These are phyloP conservation scores for Anoplius nigerrimus DNA, from an alignment of 2,888 invertebrate species.

Conservation along the genomic window DNA sequence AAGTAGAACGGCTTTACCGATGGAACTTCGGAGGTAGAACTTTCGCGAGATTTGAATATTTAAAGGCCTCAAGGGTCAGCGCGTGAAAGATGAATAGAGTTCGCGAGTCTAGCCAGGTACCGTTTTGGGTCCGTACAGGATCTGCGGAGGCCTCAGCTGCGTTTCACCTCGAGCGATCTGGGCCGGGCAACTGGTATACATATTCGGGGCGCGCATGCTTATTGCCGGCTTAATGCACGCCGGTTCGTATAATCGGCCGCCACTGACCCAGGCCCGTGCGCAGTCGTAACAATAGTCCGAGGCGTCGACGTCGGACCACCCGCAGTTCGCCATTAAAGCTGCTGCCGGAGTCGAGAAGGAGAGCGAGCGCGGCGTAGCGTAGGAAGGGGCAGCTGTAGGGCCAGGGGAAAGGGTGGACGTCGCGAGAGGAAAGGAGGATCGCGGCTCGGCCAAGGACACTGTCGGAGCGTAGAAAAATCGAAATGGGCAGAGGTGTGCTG, in stretches of 20 bases:
- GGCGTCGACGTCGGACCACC: conserved; percentile 66
- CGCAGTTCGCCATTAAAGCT: conserved; percentile 65
- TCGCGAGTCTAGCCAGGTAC: no score
- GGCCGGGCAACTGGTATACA: no score
- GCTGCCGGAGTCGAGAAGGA: conserved; percentile 33
- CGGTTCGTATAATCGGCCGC: conserved; percentile 56
- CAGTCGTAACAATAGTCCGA: conserved; percentile 67
- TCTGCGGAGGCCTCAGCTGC: background rate
- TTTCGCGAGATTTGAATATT: no score
- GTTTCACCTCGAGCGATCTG: no score
- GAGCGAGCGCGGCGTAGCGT: conserved; percentile 11
- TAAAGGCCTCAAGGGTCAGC: no score
- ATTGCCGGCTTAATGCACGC: conserved; percentile 60
- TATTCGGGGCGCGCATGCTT: conserved; percentile 35
- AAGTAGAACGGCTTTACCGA: no score
- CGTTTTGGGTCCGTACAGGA: background rate
- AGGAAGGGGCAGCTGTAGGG: conserved; percentile 8
- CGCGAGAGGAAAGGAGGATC: background rate
- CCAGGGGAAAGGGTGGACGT: background rate
- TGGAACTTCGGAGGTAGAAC: no score
- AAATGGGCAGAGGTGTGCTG: conserved; percentile 21
- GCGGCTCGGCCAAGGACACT: conserved; percentile 24
- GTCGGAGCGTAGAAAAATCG: conserved; percentile 25
- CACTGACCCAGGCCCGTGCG: conserved; percentile 51
- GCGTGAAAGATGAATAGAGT: no score